phyloP scores from a whole-genome alignment of 1,140 invertebrate species.

The Ylistrum balloti region DNA sequence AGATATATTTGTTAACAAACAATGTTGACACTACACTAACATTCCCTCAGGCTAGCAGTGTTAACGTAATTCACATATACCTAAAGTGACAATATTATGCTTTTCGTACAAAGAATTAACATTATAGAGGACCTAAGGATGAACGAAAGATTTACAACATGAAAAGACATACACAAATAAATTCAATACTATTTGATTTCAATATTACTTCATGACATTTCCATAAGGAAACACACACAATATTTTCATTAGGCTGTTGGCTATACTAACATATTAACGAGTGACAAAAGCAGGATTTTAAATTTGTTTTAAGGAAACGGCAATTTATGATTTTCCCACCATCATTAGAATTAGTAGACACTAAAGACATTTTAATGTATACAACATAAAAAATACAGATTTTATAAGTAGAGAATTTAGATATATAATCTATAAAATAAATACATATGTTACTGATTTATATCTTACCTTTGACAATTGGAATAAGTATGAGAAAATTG shows the following conservation, averaged over 20 bases:
- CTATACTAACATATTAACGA: constrained; percentile 21
- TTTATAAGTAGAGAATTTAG: background rate
- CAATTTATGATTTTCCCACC: constrained; percentile 20
- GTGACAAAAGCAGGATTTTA: background rate
- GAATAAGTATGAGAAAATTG: constrained; percentile 5
- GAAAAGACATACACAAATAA: background rate
- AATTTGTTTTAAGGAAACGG: constrained; percentile 6
- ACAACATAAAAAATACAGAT: background rate
- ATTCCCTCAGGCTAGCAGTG: background rate
- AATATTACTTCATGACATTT: constrained; percentile 24
- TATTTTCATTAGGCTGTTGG: background rate
- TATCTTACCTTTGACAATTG: background rate
- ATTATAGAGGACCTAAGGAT: background rate
- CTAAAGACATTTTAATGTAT: background rate
- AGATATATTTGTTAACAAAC: background rate
- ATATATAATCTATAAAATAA: background rate
- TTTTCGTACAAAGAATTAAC: constrained; percentile 15
- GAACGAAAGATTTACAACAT: background rate
- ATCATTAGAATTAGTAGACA: background rate
- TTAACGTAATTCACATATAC: constrained; percentile 12
- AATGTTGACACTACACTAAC: constrained; percentile 12
- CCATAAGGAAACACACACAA: background rate
- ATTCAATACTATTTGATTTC: background rate
- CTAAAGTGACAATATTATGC: background rate
- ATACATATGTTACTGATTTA: background rate